Base-by-base conservation (phyloP, 1,140 invertebrate species). In the Apocrypta bakeri region DNA sequence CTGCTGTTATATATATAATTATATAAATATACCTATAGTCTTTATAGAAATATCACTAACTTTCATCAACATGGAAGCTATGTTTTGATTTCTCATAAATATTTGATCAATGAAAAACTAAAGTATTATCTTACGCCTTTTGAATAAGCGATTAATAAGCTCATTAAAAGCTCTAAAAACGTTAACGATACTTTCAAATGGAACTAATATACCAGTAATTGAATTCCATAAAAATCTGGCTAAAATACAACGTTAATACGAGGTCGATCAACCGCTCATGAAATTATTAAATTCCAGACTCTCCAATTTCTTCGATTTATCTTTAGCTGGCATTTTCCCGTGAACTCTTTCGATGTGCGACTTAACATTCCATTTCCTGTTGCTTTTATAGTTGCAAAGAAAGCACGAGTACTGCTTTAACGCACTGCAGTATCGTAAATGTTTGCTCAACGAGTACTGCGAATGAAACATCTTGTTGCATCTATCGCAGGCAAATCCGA, bases 361-460 rank as follows among this genome's bases (percentile, higher is more conserved):
- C 73, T 92, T 91, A 1, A 93, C 86, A 66, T 92, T 92, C 88
- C 90, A 91, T 61, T 90, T 92, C 37, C 91, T 87, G 72, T 92
- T 90, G 25, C 90, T 90, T 7, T 86, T 89, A 78, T 93, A 93
- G 17, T 88, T 86, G 87, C 92, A 93, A 37, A 90, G 89, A 1
- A 92, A 92, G 48, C 93, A 94, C 8, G 87, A 86, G 75, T 91
- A 92, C 76, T 89, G 89, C 73, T 89, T 91, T 72, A 88, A 91
- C 69, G 87, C 87, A 17, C 89, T 90, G 73, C 93, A 93, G 90
- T 87, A 1, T 91, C 92, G 83, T 92, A 94, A 64, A 81, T 94
- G 93, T 31, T 92, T 90, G 25, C 89, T 87, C 31, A 93, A 83
- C 42, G 92, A 90, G 27, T 90, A 89, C 63, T 90, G 91, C 81